Evolutionary conservation across 2,888 invertebrate genomes (phyloP), one percentile per base, ranked within the genome.

Genomic region (Apomyelois bistriatella): DNA sequence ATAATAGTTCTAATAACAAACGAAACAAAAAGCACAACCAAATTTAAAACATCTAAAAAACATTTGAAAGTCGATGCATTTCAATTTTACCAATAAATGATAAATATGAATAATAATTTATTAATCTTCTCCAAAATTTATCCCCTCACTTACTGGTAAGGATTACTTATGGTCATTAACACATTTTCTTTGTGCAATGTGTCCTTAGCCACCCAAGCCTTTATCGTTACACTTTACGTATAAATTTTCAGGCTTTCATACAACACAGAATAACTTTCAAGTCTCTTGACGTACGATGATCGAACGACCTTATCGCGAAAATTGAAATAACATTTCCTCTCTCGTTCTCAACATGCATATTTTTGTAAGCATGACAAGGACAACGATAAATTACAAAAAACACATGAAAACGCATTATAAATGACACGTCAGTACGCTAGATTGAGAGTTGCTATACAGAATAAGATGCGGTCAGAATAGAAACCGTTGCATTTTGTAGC

Each of bases 231-330:
- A 22, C 36, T 22, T 38, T 13, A 12, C 7, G 36, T 48, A 48
- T 38, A 22, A 48, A 38, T 48, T 48, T 48, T 38, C 48, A 22
- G 28, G 16, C 32, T 46, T 46, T 46, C 10, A 46, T 16, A 46
- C 15, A 46, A 46, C 46, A 32, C 32, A 22, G 38, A 37, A 38
- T 38, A 48, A 13, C 38, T 38, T 40, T 38, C 37, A 48, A 48
- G 37, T 37, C 38, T 13, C 10, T 48, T 48, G 48, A 48, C 38
- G 28, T 38, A 51, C 51, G 51, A 51, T 42, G 51, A 51, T 51
- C 17, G 51, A 51, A 15, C 41, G 51, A 42, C 32, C 35, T 46
- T 3, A 15, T 46, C 46, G 12, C 9, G 15, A 46, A 46, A 46
- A 46, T 43, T 35, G 35, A 35, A 43, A 43, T 46, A 46, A 46